Evolutionary conservation across 2,888 invertebrate genomes (phyloP).

Genomic region (Catocala nupta): DNA sequence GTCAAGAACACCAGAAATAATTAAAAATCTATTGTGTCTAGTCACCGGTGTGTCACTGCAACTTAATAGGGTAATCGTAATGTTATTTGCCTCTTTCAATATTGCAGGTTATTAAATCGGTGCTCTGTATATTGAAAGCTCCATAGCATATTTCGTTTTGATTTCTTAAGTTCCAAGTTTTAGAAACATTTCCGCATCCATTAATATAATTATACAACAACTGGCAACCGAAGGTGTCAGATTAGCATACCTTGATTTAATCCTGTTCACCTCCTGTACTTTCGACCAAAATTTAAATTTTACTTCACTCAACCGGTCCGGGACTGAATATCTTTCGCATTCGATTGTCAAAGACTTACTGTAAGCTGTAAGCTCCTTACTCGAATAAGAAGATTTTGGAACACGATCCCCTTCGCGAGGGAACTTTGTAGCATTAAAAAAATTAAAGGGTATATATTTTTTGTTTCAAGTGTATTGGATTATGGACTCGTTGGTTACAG

Average conservation of each 20-base stretch:
- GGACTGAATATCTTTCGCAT: constrained; percentile 70
- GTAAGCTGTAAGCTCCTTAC: constrained; percentile 78
- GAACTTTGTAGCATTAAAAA: constrained; percentile 78
- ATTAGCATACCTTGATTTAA: constrained; percentile 50
- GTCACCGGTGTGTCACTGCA: no score
- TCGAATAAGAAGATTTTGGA: constrained; percentile 79
- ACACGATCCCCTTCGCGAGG: constrained; percentile 65
- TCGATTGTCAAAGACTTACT: constrained; percentile 83
- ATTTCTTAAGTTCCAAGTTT: background rate
- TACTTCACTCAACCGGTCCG: constrained; percentile 40
- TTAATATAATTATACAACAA: constrained; percentile 45
- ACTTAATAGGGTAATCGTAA: no score
- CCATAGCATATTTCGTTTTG: background rate
- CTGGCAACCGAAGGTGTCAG: constrained; percentile 42
- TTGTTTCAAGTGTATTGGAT: constrained; percentile 45
- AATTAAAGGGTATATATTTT: constrained; percentile 62
- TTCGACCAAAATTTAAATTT: constrained; percentile 56
- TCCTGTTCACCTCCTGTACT: constrained; percentile 42
- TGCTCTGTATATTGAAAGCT: no score
- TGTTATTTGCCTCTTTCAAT: no score
- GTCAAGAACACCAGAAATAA: no score
- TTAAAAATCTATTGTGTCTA: no score
- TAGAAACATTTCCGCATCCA: constrained; percentile 29
- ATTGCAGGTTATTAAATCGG: no score
- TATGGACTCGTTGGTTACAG: constrained; percentile 26